These are phyloP conservation scores for Tetrapedia diversipes DNA, from an alignment of 2,888 invertebrate genomes.

Conservation along the genomic window DNA sequence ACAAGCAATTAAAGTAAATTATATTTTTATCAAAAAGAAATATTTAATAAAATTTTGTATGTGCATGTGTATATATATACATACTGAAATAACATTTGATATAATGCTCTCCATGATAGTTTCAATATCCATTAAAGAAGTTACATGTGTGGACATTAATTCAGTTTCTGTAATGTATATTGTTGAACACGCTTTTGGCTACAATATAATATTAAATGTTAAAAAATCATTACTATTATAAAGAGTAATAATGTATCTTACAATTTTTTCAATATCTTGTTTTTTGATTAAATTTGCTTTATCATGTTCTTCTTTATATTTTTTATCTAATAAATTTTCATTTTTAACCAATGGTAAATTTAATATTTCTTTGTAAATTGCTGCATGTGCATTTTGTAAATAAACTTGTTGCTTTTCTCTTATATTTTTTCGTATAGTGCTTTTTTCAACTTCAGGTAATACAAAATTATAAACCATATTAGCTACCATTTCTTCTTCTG, in stretches of 20 bases:
- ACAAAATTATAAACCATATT: constrained; percentile 82
- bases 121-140: background rate
- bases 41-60: background rate
- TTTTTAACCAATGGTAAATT: constrained; percentile 50
- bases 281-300: background rate
- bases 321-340: background rate
- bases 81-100: constrained; percentile 12
- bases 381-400: constrained; percentile 81
- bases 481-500: constrained; percentile 74
- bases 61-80: background rate
- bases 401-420: constrained; percentile 80
- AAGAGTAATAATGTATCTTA: background rate
- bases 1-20: background rate
- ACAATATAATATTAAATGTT: constrained; percentile 9
- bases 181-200: constrained; percentile 2
- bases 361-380: constrained; percentile 78
- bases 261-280: constrained; percentile 11
- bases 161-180: background rate
- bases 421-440: constrained; percentile 80
- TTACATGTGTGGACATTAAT: background rate
- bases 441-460: constrained; percentile 82
- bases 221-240: background rate
- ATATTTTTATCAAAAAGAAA: background rate
- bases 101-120: constrained; percentile 23
- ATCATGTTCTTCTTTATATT: background rate